Conservation (phyloP, 2,888 invertebrate genomes). For the Dromius quadrimaculatus region DNA sequence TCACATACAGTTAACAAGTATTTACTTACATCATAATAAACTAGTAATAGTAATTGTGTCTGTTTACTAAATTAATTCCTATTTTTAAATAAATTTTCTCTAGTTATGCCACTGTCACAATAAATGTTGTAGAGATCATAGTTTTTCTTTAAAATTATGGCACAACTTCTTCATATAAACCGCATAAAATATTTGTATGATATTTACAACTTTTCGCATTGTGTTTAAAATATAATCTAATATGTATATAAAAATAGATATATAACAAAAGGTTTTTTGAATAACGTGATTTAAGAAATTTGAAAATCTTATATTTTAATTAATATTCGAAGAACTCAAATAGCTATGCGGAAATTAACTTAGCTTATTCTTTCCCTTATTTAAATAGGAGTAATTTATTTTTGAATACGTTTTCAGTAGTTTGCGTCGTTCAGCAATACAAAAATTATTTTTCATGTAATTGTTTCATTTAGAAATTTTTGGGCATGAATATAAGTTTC, state of each 20-base stretch:
- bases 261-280: conserved; percentile 38
- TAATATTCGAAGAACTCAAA: conserved; percentile 10
- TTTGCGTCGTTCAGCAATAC: no score
- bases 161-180: conserved; percentile 48
- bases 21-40: conserved; percentile 36
- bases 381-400: no score
- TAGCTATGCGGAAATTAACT: no score
- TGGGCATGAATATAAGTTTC: no score
- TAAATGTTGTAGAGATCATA: conserved; percentile 50
- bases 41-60: conserved; percentile 39
- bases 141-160: conserved; percentile 46
- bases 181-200: conserved; percentile 47
- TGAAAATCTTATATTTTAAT: conserved; percentile 40
- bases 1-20: conserved; percentile 35
- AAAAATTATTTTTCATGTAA: no score
- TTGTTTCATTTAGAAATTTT: no score
- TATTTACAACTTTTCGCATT: conserved; percentile 49
- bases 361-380: no score
- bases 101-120: conserved; percentile 49
- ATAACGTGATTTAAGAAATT: conserved; percentile 40
- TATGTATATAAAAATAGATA: conserved; percentile 44
- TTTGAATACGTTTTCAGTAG: no score
- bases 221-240: conserved; percentile 50
- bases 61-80: conserved; percentile 31
- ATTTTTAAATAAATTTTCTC: conserved; percentile 21